A percentile compares a stretch with the other conserved stretches of the same genome.
These are phyloP conservation scores for Hyla sarda DNA, from an alignment of 2,113 vertebrate genomes.

Conservation along the genomic window DNA sequence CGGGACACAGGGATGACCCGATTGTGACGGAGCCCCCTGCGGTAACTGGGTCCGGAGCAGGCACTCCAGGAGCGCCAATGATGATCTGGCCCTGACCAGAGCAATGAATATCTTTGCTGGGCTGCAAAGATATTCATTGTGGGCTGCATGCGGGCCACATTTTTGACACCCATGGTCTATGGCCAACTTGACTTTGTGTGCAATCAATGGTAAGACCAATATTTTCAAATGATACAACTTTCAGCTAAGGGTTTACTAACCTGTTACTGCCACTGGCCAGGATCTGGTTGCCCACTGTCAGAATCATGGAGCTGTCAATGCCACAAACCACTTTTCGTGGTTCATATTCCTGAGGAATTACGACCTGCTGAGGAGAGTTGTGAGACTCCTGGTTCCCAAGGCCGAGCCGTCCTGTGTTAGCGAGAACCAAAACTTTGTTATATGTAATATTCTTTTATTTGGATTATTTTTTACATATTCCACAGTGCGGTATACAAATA, in stretches of 20 bases:
- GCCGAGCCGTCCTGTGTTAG: slow-evolving; percentile 86
- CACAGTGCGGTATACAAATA: background rate
- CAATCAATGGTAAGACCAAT: background rate
- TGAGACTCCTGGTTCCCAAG: slow-evolving; percentile 88
- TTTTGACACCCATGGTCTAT: background rate
- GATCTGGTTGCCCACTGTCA: slow-evolving; percentile 82
- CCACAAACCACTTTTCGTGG: slow-evolving; percentile 89
- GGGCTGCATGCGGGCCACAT: too few species aligned
- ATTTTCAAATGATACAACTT: background rate
- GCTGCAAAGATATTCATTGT: too few species aligned
- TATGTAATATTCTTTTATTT: background rate
- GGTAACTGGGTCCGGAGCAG: too few species aligned
- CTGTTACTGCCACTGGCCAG: slow-evolving; percentile 96
- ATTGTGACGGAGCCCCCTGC: too few species aligned
- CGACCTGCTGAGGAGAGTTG: slow-evolving; percentile 88
- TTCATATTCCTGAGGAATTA: slow-evolving; percentile 81
- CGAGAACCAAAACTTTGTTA: background rate
- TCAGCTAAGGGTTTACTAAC: slow-evolving; percentile 67
- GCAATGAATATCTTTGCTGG: too few species aligned
- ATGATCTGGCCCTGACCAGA: too few species aligned
- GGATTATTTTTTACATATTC: background rate
- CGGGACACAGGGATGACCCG: too few species aligned
- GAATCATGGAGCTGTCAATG: slow-evolving; percentile 93
- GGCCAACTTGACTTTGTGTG: background rate
- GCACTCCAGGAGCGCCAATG: too few species aligned